A percentile compares a stretch with the other conserved stretches of the same genome.
Conservation (phyloP, 2,888 invertebrate species). For the Tipula lateralis region DNA sequence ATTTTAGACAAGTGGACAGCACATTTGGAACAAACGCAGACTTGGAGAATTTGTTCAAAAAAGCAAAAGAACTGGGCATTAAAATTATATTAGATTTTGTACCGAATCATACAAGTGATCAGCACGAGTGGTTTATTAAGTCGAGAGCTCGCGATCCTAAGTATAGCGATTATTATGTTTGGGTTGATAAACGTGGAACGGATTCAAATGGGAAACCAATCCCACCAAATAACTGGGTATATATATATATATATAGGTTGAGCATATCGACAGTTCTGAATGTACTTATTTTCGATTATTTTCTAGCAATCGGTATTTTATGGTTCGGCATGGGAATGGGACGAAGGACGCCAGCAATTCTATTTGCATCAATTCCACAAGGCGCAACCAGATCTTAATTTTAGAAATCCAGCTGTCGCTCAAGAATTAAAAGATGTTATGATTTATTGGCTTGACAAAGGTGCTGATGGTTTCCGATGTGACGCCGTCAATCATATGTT, state of each 20-base stretch:
- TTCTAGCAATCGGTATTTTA: constrained; percentile 52
- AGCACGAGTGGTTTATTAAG: constrained; percentile 63
- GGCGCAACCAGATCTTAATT: constrained; percentile 79
- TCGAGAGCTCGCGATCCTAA: constrained; percentile 56
- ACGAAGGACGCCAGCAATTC: constrained; percentile 59
- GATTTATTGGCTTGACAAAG: constrained; percentile 74
- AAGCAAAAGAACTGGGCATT: constrained; percentile 48
- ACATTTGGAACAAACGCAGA: constrained; percentile 67
- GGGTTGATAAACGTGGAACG: constrained; percentile 48
- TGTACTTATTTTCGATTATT: constrained; percentile 38
- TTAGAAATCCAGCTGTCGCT: constrained; percentile 62
- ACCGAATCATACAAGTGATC: constrained; percentile 51
- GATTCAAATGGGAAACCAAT: constrained; percentile 38
- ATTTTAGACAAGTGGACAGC: constrained; percentile 62
- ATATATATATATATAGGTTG: too few relatives aligned
- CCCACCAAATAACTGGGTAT: constrained; percentile 57
- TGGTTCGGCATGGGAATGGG: constrained; percentile 71
- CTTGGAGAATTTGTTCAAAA: constrained; percentile 58
- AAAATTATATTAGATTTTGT: constrained; percentile 51
- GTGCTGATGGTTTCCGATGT: constrained; percentile 82
- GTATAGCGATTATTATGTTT: constrained; percentile 67
- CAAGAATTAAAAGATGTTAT: constrained; percentile 62
- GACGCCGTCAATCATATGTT: constrained; percentile 67
- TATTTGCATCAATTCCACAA: constrained; percentile 75
- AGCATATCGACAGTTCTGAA: too few relatives aligned